Conservation (phyloP, 1,140 invertebrate genomes). For the Eriocheir sinensis region DNA sequence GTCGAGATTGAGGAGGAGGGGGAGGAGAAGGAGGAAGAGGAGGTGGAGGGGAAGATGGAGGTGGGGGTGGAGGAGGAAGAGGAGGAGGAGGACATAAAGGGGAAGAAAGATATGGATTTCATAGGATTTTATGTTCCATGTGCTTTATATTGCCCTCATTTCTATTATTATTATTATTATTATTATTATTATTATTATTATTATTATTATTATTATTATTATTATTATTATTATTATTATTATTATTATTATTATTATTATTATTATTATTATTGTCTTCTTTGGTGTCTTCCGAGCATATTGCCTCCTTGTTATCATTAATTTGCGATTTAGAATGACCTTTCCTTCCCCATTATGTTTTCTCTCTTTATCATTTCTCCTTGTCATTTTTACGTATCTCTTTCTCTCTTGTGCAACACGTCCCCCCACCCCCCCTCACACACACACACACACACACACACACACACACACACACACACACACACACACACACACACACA, state of each 20-base stretch:
- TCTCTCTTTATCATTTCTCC: not conserved
- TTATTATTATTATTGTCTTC: not conserved
- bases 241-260: not conserved
- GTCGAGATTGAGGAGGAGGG: not conserved
- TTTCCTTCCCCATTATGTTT: not conserved
- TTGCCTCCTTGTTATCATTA: too few relatives aligned
- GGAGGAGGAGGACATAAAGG: not conserved
- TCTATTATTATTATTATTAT: not conserved
- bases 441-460: constrained; percentile 61
- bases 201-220: constrained; percentile 40
- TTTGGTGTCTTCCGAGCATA: not conserved
- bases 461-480: constrained; percentile 60
- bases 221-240: constrained; percentile 33
- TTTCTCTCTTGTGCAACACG: not conserved
- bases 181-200: constrained; percentile 35
- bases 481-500: constrained; percentile 38
- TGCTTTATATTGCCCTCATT: not conserved
- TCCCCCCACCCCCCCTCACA: constrained; percentile 40
- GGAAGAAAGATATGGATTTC: too few relatives aligned
- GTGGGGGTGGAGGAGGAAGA: too few relatives aligned
- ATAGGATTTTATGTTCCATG: too few relatives aligned
- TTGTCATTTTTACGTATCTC: not conserved
- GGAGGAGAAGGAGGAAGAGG: not conserved
- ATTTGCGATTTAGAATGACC: too few relatives aligned
- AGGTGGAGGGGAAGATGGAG: too few relatives aligned